Evolutionary conservation across 2,113 vertebrate species (phyloP).

Genomic region (Brachypodius melanocephalos): DNA sequence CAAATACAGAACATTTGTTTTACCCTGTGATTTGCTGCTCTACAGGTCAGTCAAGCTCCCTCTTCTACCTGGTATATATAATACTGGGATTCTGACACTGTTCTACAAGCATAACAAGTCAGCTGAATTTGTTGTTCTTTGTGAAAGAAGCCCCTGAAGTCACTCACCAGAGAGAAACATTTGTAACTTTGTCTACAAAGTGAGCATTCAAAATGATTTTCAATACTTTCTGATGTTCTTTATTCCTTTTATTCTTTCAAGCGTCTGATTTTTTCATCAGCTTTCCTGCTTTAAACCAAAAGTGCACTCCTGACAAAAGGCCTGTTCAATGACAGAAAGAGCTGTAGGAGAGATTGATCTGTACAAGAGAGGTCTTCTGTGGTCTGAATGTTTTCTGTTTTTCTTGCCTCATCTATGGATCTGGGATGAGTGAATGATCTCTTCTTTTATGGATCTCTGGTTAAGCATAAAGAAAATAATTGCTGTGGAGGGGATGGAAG

Average conservation of each 20-base stretch:
- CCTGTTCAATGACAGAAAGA: not conserved
- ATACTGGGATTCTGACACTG: not conserved
- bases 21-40: not conserved
- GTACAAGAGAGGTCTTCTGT: not conserved
- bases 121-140: not conserved
- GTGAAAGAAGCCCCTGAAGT: not conserved
- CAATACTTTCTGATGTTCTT: not conserved
- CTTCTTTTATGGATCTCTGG: not conserved
- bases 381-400: not conserved
- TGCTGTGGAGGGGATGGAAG: not conserved
- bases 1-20: not conserved
- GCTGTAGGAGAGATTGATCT: not conserved
- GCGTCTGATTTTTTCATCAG: not conserved
- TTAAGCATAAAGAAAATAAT: not conserved
- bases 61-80: not conserved
- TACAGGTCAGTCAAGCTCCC: not conserved
- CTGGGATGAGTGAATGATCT: not conserved
- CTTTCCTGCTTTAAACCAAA: not conserved
- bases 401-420: not conserved
- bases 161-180: not conserved
- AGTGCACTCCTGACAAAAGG: not conserved
- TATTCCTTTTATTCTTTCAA: not conserved
- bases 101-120: not conserved
- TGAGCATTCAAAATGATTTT: slow-evolving; percentile 5
- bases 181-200: not conserved